Evolutionary conservation across 2,888 invertebrate genomes (phyloP).

Genomic region (Hirtodrosophila cameraria): DNA sequence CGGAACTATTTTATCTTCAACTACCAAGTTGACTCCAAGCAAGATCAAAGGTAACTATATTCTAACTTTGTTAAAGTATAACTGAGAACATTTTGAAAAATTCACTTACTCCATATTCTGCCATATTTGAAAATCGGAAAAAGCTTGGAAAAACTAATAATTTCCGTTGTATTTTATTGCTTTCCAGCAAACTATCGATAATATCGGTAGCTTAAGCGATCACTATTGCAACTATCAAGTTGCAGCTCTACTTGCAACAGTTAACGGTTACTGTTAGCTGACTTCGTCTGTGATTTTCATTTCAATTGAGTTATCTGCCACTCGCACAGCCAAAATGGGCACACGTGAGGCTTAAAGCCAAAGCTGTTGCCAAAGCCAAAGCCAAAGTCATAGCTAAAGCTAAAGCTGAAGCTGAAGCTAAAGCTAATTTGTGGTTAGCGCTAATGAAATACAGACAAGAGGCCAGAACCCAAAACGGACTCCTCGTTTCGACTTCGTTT

Average conservation of each 20-base stretch:
- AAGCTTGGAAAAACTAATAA: no score
- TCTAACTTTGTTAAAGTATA: no score
- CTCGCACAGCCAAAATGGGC: slow-evolving; percentile 40
- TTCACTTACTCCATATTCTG: no score
- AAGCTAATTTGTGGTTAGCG: slow-evolving; percentile 68
- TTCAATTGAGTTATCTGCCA: slow-evolving; percentile 76
- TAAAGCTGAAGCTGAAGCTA: background rate
- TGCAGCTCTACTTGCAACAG: slow-evolving; percentile 7
- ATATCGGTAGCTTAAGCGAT: no score
- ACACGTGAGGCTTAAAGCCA: slow-evolving; percentile 32
- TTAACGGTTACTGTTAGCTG: slow-evolving; percentile 49
- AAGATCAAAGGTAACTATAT: no score
- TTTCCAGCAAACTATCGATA: no score
- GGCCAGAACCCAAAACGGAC: slow-evolving; percentile 17
- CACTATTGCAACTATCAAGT: no score
- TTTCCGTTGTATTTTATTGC: no score
- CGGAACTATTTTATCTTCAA: no score
- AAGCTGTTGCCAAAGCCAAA: slow-evolving; percentile 5
- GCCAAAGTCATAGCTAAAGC: background rate
- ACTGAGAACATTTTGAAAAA: no score
- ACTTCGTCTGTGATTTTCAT: slow-evolving; percentile 67
- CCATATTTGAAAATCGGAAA: no score
- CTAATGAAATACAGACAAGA: slow-evolving; percentile 65
- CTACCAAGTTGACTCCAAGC: no score
- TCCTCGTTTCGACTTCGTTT: slow-evolving; percentile 13